Percentiles rank a stretch among this genome's conserved stretches.
phyloP scores from a whole-genome alignment of 2,888 invertebrate genomes.

The Poecilus cupreus region DNA sequence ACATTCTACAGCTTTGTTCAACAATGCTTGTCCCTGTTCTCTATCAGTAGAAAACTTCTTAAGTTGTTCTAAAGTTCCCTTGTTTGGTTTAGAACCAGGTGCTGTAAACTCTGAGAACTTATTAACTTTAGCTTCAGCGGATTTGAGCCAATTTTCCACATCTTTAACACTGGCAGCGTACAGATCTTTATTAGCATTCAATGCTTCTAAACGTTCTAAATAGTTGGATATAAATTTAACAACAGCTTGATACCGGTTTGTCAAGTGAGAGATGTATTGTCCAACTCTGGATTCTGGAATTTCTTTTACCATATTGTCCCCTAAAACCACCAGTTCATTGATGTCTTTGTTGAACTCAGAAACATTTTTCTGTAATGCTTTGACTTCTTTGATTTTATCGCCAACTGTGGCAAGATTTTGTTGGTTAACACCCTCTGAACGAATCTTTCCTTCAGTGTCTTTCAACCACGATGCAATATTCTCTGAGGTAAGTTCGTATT shows the following conservation, averaged over 20 bases:
- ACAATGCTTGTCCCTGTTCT: conserved; percentile 85
- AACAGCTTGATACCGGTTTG: conserved; percentile 84
- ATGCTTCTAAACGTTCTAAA: conserved; percentile 82
- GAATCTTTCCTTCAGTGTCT: conserved; percentile 84
- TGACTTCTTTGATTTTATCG: conserved; percentile 81
- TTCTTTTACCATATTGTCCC: conserved; percentile 82
- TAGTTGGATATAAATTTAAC: conserved; percentile 82
- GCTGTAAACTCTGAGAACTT: conserved; percentile 84
- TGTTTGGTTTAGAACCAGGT: conserved; percentile 82
- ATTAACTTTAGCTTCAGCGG: conserved; percentile 84
- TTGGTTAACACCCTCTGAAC: conserved; percentile 83
- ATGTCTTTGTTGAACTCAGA: conserved; percentile 80
- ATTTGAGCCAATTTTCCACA: conserved; percentile 86
- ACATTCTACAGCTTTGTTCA: conserved; percentile 88
- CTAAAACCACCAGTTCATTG: conserved; percentile 79
- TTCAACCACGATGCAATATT: conserved; percentile 85
- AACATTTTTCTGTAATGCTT: conserved; percentile 79
- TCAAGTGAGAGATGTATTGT: conserved; percentile 87
- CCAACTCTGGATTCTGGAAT: conserved; percentile 89
- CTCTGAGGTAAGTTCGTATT: conserved; percentile 86
- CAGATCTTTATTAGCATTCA: conserved; percentile 81
- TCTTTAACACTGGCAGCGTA: conserved; percentile 81
- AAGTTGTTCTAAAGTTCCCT: conserved; percentile 84
- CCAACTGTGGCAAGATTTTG: conserved; percentile 81
- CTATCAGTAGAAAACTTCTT: conserved; percentile 84